Percentiles rank a stretch among this genome's conserved stretches.
phyloP scores from a whole-genome alignment of 2,797 vertebrate genomes.

The Hyperoplus immaculatus region DNA sequence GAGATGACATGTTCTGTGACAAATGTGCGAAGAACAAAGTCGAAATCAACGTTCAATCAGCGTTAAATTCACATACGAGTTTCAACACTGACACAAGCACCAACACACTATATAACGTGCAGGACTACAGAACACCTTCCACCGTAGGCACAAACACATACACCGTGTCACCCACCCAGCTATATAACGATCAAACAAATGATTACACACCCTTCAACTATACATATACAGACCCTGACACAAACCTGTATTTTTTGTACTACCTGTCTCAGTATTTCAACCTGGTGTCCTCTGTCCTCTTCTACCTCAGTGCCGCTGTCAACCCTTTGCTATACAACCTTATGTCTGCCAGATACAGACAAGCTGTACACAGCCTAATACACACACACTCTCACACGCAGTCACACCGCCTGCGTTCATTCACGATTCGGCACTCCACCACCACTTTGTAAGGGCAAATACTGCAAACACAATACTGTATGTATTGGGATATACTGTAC shows the following conservation, averaged over 20 bases:
- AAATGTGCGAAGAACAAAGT: too few relatives aligned
- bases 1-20: too few relatives aligned
- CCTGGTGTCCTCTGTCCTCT: conserved; percentile 86
- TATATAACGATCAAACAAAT: not conserved
- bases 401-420: conserved; percentile 30
- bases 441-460: conserved; percentile 59
- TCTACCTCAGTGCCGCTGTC: conserved; percentile 87
- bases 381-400: conserved; percentile 36
- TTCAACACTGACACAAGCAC: not conserved
- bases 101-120: not conserved
- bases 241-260: conserved; percentile 71
- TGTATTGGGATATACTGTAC: not conserved
- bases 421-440: conserved; percentile 49
- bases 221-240: conserved; percentile 21
- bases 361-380: conserved; percentile 78
- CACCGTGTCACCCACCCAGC: not conserved
- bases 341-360: conserved; percentile 85
- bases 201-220: conserved; percentile 17
- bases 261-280: conserved; percentile 87
- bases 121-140: not conserved
- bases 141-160: not conserved
- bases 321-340: conserved; percentile 88
- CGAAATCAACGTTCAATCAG: too few relatives aligned
- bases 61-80: not conserved
- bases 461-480: not conserved